Evolutionary conservation across 1,140 invertebrate genomes (phyloP).

Genomic region (Drosophila pallidifrons): DNA sequence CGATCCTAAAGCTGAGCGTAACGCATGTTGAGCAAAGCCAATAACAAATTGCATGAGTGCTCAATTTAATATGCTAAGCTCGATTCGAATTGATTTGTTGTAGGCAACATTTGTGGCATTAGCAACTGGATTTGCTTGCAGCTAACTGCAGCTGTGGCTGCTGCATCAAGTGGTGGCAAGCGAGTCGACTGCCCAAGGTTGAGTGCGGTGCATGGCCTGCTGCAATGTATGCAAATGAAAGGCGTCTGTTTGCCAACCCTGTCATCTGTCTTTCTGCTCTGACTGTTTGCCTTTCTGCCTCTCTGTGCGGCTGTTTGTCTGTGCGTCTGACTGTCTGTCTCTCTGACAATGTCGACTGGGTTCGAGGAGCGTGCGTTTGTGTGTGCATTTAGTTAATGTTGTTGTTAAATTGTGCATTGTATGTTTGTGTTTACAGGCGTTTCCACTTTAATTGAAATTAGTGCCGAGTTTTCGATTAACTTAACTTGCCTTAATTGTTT

Average conservation of each 20-base stretch:
- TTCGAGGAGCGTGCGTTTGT: slow-evolving; percentile 5
- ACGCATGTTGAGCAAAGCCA: slow-evolving; percentile 15
- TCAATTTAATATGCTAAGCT: slow-evolving; percentile 65
- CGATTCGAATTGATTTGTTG: slow-evolving; percentile 77
- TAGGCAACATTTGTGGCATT: slow-evolving; percentile 55
- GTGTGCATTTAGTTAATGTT: slow-evolving; percentile 58
- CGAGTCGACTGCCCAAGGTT: slow-evolving; percentile 15
- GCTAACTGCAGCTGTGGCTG: slow-evolving; percentile 23
- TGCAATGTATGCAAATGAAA: slow-evolving; percentile 70
- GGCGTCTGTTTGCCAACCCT: slow-evolving; percentile 55
- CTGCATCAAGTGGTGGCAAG: slow-evolving; percentile 19
- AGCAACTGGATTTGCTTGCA: slow-evolving; percentile 46
- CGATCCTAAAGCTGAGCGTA: slow-evolving; percentile 23
- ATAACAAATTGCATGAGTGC: slow-evolving; percentile 31
- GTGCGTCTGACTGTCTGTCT: slow-evolving; percentile 3
- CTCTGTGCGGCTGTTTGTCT: slow-evolving; percentile 4
- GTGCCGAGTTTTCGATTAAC: slow-evolving; percentile 72
- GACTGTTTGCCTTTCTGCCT: slow-evolving; percentile 15
- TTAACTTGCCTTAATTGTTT: slow-evolving; percentile 49
- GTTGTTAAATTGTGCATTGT: slow-evolving; percentile 61
- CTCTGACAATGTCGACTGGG: neutral
- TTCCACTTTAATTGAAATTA: slow-evolving; percentile 82
- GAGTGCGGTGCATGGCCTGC: slow-evolving; percentile 8
- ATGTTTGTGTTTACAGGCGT: slow-evolving; percentile 54
- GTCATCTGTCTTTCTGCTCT: slow-evolving; percentile 38